Base-by-base conservation (phyloP, 2,113 vertebrate species). In the Spea bombifrons region DNA sequence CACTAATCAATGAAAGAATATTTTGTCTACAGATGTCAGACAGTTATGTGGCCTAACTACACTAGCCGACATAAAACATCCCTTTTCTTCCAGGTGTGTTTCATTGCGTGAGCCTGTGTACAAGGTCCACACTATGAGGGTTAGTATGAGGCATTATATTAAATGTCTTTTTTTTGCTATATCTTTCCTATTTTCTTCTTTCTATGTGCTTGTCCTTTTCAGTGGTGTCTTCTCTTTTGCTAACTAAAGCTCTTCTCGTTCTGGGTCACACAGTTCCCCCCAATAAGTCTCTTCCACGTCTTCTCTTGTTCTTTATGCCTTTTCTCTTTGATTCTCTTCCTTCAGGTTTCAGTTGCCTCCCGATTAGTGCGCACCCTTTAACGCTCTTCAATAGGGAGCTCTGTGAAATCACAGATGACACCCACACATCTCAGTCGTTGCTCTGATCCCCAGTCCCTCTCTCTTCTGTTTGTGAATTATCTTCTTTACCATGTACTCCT, bases 401-500 rank as follows among this genome's bases (percentile, higher is more conserved):
- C 48, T 12, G n/a, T 65, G 53, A 49, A 50, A 16, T 10, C 47
- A 50, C 48, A 66, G 77, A 63, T 47, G 17, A 66, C 50, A 66
- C 49, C 46, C 50, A 50, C 43, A 64, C 47, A 66, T 72, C 49
- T 46, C 5, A 4, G 44, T 4, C 67, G 48, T 45, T 30, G 8
- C 70, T 53, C 68, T 13, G 5, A 17, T 55, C 50, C 45, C 50
- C 8, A 3, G 15, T 46, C 53, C 47, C 44, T 67, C n/a, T 7
- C 8, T 30, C 45, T 43, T 46, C 55, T 43, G 7, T 47, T 63
- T 66, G 63, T 61, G 48, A 55, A 53, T 73, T 73, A 50, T 80
- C 50, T 66, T 64, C 15, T 57, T 5, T 66, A 79, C 77, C 70
- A 57, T 57, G 70, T 43, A 66, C 61, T 73, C 50, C 70, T 80